A percentile compares a stretch with the other conserved stretches of the same genome.
Conservation (phyloP, 2,113 vertebrate genomes). For the Barnardius zonarius region DNA sequence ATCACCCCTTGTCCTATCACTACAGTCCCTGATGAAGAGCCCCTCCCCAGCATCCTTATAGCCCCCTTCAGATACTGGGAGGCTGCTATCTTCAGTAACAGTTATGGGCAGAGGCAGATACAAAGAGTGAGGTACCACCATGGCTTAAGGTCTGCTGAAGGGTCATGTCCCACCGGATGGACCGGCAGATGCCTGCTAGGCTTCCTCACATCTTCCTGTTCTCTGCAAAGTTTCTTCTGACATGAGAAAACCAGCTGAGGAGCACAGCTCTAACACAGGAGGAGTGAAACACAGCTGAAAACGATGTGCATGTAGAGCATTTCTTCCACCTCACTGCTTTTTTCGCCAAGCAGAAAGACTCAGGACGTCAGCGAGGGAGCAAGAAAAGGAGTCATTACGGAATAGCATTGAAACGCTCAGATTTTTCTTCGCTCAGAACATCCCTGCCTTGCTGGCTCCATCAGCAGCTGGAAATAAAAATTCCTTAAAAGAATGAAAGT, state of each 20-base stretch:
- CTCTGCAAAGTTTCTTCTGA: background rate
- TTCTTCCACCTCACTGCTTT: background rate
- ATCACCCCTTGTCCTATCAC: background rate
- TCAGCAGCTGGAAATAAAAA: constrained; percentile 12
- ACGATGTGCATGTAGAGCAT: background rate
- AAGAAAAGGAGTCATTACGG: constrained; percentile 15
- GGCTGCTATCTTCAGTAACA: background rate
- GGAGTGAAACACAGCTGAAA: background rate
- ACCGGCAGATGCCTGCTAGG: background rate
- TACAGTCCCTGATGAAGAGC: background rate
- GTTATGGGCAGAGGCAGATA: background rate
- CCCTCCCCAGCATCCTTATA: background rate
- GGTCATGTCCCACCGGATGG: background rate
- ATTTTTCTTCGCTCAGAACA: background rate
- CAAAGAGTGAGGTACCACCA: rapidly evolving
- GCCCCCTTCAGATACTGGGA: background rate
- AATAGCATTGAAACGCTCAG: background rate
- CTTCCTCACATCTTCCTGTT: background rate
- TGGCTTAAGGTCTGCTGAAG: background rate
- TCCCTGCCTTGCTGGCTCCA: background rate
- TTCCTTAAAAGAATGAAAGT: background rate
- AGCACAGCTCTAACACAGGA: background rate
- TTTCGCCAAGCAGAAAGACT: background rate
- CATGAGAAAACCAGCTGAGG: background rate
- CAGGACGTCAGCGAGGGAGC: background rate